These are phyloP conservation scores for Zapus hudsonius DNA, from an alignment of 2,113 vertebrate genomes.

Conservation along the genomic window DNA sequence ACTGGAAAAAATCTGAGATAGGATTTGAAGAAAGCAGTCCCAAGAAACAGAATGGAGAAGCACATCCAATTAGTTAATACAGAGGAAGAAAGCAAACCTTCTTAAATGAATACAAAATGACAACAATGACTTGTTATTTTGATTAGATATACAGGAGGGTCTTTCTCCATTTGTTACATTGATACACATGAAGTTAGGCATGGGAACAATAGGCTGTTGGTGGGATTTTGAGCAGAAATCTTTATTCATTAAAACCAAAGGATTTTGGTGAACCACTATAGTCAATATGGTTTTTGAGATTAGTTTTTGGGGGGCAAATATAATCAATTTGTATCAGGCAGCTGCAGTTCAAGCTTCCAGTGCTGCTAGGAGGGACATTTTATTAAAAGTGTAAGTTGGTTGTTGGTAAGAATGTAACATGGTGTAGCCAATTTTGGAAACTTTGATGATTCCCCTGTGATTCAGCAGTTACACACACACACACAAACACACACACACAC, in stretches of 20 bases:
- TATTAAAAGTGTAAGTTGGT: background rate
- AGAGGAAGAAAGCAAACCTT: background rate
- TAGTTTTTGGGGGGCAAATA: conserved; percentile 15
- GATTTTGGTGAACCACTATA: background rate
- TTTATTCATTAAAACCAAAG: background rate
- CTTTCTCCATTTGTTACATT: background rate
- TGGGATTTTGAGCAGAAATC: background rate
- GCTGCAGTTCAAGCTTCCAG: background rate
- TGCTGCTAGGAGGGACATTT: background rate
- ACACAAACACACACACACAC: too few relatives aligned
- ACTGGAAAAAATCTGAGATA: background rate
- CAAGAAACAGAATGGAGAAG: background rate
- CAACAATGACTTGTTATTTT: background rate
- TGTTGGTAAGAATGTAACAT: background rate
- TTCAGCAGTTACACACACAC: background rate
- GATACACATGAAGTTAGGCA: background rate
- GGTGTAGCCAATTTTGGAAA: background rate
- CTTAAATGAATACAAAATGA: background rate
- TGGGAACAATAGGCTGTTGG: background rate
- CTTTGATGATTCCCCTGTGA: background rate
- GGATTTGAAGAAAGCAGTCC: background rate
- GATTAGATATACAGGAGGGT: background rate
- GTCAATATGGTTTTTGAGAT: background rate
- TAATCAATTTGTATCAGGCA: background rate
- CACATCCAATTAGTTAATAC: background rate